Conservation (phyloP, 2,797 vertebrate species). For the Crocodylus rhombifer region DNA sequence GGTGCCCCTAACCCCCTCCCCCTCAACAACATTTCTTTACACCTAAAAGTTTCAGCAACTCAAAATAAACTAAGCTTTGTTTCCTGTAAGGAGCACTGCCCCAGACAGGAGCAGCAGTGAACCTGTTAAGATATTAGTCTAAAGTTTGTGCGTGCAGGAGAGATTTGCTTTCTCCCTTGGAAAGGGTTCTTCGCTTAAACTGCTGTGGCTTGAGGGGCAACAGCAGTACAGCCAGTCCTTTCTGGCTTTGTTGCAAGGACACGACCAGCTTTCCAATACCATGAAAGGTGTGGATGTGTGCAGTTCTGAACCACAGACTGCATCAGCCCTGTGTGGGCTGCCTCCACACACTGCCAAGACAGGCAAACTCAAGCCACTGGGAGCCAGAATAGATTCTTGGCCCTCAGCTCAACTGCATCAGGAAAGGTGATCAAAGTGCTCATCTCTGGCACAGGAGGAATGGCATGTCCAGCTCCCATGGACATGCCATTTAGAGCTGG, state of each 20-base stretch:
- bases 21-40: not conserved
- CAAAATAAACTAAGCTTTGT: not conserved
- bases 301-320: not conserved
- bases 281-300: not conserved
- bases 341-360: not conserved
- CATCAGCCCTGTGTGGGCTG: not conserved
- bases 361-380: not conserved
- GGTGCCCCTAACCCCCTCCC: not conserved
- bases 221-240: rapidly evolving
- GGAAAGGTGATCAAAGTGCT: not conserved
- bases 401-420: rapidly evolving
- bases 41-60: not conserved
- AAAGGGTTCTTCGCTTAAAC: not conserved
- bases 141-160: rapidly evolving
- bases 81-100: not conserved
- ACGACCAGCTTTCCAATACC: not conserved
- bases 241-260: not conserved
- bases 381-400: not conserved
- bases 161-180: not conserved
- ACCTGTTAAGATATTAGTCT: not conserved
- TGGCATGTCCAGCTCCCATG: not conserved
- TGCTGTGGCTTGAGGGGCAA: rapidly evolving
- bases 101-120: not conserved
- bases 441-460: not conserved
- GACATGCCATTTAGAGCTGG: not conserved